phyloP scores from a whole-genome alignment of 2,888 invertebrate genomes.

The Lithophane semibrunnea region DNA sequence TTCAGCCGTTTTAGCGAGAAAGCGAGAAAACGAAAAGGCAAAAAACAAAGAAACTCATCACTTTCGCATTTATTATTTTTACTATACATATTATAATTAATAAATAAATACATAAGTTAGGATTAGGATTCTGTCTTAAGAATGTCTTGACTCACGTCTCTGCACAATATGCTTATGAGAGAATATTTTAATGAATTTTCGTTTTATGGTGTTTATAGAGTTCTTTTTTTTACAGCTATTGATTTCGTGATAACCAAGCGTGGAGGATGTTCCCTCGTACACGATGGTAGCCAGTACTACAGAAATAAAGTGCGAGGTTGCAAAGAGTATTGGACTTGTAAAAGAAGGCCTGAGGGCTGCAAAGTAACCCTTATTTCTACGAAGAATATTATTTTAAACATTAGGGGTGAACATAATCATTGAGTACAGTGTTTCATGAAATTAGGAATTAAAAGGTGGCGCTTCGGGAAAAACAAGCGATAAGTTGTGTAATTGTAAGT shows the following conservation, averaged over 20 bases:
- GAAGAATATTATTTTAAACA: conserved; percentile 20
- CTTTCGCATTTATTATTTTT: too few relatives aligned
- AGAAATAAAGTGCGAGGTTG: conserved; percentile 41
- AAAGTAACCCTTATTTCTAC: conserved; percentile 37
- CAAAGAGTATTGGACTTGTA: conserved; percentile 48
- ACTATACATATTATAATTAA: too few relatives aligned
- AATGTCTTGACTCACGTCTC: background rate
- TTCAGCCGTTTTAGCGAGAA: too few relatives aligned
- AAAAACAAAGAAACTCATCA: too few relatives aligned
- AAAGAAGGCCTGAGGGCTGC: conserved; percentile 22
- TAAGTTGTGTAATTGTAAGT: background rate
- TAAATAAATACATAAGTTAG: too few relatives aligned
- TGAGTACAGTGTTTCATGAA: background rate
- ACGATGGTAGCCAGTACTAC: conserved; percentile 18
- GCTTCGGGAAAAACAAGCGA: background rate
- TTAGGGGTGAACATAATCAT: conserved; percentile 45
- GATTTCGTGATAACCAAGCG: conserved; percentile 28
- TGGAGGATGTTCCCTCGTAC: conserved; percentile 22
- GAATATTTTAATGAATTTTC: background rate
- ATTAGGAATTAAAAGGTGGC: background rate
- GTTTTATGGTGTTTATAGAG: background rate
- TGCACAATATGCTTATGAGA: background rate
- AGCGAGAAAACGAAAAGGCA: too few relatives aligned
- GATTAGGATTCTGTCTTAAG: background rate
- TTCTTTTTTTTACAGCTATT: background rate